phyloP scores from a whole-genome alignment of 2,797 vertebrate genomes.

The Echeneis naucrates region DNA sequence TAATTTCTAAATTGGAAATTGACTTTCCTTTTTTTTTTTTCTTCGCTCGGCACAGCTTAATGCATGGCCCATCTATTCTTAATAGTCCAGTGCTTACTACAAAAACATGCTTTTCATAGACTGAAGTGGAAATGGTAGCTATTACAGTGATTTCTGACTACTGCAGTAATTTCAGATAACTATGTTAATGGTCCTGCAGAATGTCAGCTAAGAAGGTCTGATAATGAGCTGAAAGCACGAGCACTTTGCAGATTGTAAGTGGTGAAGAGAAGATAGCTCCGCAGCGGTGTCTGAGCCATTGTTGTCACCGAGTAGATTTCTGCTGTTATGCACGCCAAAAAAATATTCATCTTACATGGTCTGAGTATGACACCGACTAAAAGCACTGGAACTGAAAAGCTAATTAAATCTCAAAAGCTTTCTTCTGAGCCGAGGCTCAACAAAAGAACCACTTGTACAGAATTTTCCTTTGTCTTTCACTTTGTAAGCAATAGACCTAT shows the following conservation, averaged over 20 bases:
- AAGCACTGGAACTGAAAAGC: slow-evolving; percentile 17
- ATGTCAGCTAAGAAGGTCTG: slow-evolving; percentile 66
- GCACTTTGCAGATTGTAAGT: slow-evolving; percentile 60
- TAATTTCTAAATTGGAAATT: slow-evolving; percentile 79
- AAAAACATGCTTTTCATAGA: slow-evolving; percentile 66
- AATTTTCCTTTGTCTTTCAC: slow-evolving; percentile 6
- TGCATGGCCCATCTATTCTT: slow-evolving; percentile 59
- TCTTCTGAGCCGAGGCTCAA: slow-evolving; percentile 14
- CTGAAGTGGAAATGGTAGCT: slow-evolving; percentile 65
- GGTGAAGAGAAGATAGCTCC: slow-evolving; percentile 33
- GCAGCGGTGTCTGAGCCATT: slow-evolving; percentile 42
- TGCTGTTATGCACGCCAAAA: slow-evolving; percentile 20
- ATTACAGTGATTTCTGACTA: slow-evolving; percentile 75
- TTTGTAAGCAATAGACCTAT: not conserved
- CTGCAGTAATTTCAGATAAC: slow-evolving; percentile 75
- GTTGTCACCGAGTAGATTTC: slow-evolving; percentile 36
- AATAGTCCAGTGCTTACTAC: slow-evolving; percentile 60
- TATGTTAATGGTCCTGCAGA: slow-evolving; percentile 68
- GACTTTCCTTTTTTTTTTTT: slow-evolving; percentile 60
- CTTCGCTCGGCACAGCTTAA: slow-evolving; percentile 62
- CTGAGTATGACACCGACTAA: slow-evolving; percentile 15
- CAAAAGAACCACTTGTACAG: slow-evolving; percentile 2
- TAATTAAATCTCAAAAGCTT: slow-evolving; percentile 27
- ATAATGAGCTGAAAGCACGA: slow-evolving; percentile 68
- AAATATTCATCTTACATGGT: slow-evolving; percentile 31